Evolutionary conservation across 2,888 invertebrate species (phyloP).

Genomic region (Flexamia atlantica): DNA sequence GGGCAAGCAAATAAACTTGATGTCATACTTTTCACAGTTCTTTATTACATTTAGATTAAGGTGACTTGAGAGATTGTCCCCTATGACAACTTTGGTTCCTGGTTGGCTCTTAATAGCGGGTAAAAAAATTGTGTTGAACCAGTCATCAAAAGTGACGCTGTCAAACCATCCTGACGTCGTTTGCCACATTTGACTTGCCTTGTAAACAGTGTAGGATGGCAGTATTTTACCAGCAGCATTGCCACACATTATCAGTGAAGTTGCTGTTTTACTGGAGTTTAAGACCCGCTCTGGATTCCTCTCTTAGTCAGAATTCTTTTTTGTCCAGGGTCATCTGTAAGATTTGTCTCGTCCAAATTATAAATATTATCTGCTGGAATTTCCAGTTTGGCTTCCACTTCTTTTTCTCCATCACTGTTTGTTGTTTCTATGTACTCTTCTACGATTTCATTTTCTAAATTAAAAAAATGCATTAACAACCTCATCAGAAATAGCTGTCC

Average conservation of each 20-base stretch:
- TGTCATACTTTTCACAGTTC: conserved; percentile 70
- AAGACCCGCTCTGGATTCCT: conserved; percentile 71
- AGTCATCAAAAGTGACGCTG: too few species aligned
- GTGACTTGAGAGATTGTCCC: conserved; percentile 71
- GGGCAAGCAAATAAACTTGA: conserved; percentile 71
- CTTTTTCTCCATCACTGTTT: conserved; percentile 48
- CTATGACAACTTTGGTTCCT: conserved; percentile 70
- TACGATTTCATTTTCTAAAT: too few species aligned
- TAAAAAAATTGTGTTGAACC: conserved; percentile 64
- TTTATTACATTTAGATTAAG: conserved; percentile 68
- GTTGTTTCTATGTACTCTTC: too few species aligned
- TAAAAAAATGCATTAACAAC: too few species aligned
- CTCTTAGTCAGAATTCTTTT: conserved; percentile 69
- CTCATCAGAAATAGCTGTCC: conserved; percentile 13
- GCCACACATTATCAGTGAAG: conserved; percentile 73
- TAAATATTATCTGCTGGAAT: conserved; percentile 69
- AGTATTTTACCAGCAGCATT: conserved; percentile 72
- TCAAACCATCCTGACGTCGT: background rate
- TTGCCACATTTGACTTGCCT: background rate
- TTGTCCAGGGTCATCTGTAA: conserved; percentile 72
- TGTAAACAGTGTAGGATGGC: conserved; percentile 69
- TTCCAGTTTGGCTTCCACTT: conserved; percentile 56
- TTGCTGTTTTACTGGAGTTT: conserved; percentile 70
- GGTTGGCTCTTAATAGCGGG: conserved; percentile 65
- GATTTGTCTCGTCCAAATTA: conserved; percentile 72